Percentiles rank a stretch among this genome's conserved stretches.
Conservation (phyloP, 2,888 invertebrate species). For the Microplitis manilae region DNA sequence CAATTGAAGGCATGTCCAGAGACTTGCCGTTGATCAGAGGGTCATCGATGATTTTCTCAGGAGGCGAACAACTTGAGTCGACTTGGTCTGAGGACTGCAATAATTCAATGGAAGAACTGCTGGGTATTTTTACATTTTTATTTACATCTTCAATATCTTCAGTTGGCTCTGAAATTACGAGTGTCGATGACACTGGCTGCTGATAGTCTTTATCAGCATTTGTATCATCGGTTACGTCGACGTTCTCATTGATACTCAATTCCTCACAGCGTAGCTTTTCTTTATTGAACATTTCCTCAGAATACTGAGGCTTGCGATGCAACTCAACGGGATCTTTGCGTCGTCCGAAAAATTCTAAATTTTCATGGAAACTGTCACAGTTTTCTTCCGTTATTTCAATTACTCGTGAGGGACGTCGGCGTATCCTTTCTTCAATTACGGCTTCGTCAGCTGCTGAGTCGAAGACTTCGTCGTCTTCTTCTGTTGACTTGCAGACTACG, state of each 20-base stretch:
- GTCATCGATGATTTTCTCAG: slow-evolving; percentile 29
- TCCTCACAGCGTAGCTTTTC: slow-evolving; percentile 34
- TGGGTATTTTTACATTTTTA: neutral
- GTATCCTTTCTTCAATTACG: slow-evolving; percentile 43
- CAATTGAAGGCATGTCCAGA: slow-evolving; percentile 67
- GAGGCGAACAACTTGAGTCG: slow-evolving; percentile 15
- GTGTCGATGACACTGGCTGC: slow-evolving; percentile 25
- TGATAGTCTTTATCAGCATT: slow-evolving; percentile 4
- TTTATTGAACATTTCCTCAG: slow-evolving; percentile 46
- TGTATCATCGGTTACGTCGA: slow-evolving; percentile 7
- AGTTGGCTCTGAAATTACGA: slow-evolving; percentile 17
- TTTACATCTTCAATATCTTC: slow-evolving; percentile 12
- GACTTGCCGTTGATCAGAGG: slow-evolving; percentile 58
- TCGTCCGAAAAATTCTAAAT: slow-evolving; percentile 65
- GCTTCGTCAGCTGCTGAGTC: slow-evolving; percentile 50
- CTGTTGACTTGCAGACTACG: slow-evolving; percentile 54
- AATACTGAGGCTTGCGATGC: slow-evolving; percentile 46
- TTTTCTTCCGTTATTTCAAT: slow-evolving; percentile 68
- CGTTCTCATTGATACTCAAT: neutral
- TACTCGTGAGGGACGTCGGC: slow-evolving; percentile 57
- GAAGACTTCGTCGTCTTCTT: slow-evolving; percentile 46
- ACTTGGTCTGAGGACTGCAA: slow-evolving; percentile 28
- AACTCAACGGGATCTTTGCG: slow-evolving; percentile 56
- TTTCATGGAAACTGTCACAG: slow-evolving; percentile 68
- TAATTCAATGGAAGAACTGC: slow-evolving; percentile 26